Conservation (phyloP, 53 echinoderm and acorn worm species). For the Arbacia lixula region DNA sequence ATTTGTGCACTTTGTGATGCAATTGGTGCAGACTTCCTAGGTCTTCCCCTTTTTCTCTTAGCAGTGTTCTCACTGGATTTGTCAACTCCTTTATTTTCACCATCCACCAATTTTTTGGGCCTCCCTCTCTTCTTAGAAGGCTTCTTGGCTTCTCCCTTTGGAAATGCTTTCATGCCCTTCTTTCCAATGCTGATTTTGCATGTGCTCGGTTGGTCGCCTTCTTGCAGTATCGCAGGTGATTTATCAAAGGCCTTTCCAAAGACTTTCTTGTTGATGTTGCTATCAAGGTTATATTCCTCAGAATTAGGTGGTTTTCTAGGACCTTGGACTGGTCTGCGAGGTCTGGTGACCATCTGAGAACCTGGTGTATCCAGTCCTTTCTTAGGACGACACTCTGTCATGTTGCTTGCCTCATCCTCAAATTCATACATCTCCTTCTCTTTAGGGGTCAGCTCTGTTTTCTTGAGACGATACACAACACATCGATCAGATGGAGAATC, state of each 20-base stretch:
- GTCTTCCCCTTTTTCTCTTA: background rate
- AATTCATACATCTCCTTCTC: constrained; percentile 35
- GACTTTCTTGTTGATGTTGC: background rate
- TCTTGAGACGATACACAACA: constrained; percentile 13
- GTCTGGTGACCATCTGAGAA: no score
- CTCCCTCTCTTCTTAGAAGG: no score
- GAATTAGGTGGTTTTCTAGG: background rate
- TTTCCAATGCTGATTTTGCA: no score
- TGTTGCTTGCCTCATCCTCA: constrained; percentile 5
- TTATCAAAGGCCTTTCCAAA: no score
- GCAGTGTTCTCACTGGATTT: background rate
- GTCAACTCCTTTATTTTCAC: no score
- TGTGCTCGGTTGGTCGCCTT: no score
- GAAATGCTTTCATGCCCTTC: no score
- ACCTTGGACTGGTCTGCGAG: no score
- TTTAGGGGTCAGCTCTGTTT: constrained; percentile 20
- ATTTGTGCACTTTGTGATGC: background rate
- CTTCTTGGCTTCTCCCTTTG: no score
- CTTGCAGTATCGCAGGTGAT: no score
- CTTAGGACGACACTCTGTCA: background rate
- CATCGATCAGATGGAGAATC: background rate
- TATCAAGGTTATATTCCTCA: constrained; percentile 42
- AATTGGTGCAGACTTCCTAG: background rate
- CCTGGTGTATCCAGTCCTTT: no score
- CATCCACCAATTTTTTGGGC: no score